These are phyloP conservation scores for Tipula confusa DNA, from an alignment of 2,888 invertebrate genomes.

Conservation along the genomic window DNA sequence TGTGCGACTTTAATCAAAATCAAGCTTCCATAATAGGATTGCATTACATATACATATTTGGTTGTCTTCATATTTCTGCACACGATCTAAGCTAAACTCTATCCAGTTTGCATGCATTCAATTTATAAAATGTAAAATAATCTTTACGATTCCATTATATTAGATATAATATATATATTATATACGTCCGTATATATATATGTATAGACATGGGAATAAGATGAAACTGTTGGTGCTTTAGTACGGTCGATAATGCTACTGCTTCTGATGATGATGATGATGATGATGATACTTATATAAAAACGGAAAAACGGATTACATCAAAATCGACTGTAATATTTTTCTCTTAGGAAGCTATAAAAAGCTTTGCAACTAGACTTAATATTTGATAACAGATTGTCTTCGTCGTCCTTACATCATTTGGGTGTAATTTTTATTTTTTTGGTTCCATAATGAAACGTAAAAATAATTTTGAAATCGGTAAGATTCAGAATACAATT, in stretches of 20 bases:
- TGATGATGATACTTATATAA: background rate
- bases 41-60: background rate
- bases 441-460: background rate
- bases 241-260: background rate
- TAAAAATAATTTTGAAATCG: background rate
- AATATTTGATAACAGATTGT: background rate
- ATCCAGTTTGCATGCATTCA: background rate
- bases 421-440: background rate
- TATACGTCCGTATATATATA: too few species aligned
- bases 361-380: background rate
- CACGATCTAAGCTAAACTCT: background rate
- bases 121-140: background rate
- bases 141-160: background rate
- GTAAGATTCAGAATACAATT: background rate
- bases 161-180: background rate
- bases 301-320: background rate
- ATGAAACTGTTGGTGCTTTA: too few species aligned
- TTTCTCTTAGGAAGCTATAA: background rate
- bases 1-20: too few species aligned
- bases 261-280: background rate
- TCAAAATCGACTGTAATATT: background rate
- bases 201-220: too few species aligned
- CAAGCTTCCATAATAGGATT: background rate
- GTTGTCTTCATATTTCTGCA: background rate
- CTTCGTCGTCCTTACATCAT: background rate